Evolutionary conservation across 2,113 vertebrate species (phyloP).

Genomic region (Dasyprocta punctata): DNA sequence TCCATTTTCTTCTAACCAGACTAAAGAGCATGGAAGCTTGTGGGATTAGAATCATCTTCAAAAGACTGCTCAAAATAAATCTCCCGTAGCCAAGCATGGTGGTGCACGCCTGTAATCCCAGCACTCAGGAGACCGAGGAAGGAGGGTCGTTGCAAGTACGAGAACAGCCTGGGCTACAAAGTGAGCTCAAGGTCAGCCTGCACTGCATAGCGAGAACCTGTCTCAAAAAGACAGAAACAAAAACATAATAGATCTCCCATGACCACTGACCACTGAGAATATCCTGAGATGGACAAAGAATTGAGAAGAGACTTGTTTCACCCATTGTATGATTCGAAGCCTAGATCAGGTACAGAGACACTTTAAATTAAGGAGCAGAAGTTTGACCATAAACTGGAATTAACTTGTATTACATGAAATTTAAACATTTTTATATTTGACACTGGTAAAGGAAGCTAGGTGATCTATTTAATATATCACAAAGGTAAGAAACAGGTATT

Average conservation of each 20-base stretch:
- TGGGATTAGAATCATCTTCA: not conserved
- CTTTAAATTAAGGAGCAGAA: not conserved
- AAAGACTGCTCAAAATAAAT: not conserved
- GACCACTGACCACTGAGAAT: not conserved
- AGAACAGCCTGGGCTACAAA: no score
- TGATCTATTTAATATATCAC: not conserved
- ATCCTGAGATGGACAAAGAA: not conserved
- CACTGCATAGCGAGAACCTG: no score
- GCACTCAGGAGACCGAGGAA: no score
- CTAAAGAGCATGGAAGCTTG: not conserved
- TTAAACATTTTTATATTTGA: not conserved
- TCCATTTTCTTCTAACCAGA: not conserved
- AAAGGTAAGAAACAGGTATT: not conserved
- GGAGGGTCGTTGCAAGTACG: no score
- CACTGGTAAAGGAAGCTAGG: not conserved
- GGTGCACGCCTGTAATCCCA: no score
- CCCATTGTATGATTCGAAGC: not conserved
- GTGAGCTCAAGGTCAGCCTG: no score
- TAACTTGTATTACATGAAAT: not conserved
- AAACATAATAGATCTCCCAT: no score
- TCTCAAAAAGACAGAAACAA: no score
- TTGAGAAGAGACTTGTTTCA: not conserved
- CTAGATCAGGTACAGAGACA: not conserved
- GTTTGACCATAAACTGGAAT: not conserved
- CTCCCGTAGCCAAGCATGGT: not conserved